Conservation (phyloP, 2,888 invertebrate species). For the Chrysolina oricalcia region DNA sequence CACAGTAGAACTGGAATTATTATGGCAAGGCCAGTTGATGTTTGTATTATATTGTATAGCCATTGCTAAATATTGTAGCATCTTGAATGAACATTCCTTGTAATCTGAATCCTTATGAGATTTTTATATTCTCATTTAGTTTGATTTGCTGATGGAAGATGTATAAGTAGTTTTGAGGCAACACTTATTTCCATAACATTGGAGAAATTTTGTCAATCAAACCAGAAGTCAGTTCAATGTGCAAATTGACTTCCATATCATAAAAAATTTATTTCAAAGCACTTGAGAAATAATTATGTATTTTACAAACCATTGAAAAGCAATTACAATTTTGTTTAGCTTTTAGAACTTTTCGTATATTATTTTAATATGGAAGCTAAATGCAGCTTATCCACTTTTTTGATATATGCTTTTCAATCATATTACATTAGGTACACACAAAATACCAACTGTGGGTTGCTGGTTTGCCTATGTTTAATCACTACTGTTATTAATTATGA, state of each 20-base stretch:
- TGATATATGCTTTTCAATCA: neutral
- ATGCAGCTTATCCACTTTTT: neutral
- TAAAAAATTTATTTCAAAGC: too few relatives aligned
- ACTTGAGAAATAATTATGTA: too few relatives aligned
- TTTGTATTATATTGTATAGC: slow-evolving; percentile 20
- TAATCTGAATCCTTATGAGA: neutral
- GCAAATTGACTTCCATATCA: too few relatives aligned
- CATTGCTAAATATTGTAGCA: slow-evolving; percentile 12
- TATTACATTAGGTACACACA: neutral
- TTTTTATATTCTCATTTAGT: too few relatives aligned
- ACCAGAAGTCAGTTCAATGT: too few relatives aligned
- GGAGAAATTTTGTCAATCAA: too few relatives aligned
- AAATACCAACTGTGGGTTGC: neutral
- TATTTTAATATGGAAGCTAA: neutral
- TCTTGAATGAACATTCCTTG: slow-evolving; percentile 12
- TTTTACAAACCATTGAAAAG: neutral
- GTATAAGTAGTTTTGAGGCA: too few relatives aligned
- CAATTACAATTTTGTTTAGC: neutral
- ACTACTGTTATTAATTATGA: neutral
- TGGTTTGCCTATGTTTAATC: slow-evolving; percentile 1
- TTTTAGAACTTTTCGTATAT: neutral
- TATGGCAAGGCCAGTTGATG: neutral
- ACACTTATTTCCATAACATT: too few relatives aligned
- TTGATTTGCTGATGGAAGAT: too few relatives aligned
- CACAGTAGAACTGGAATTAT: slow-evolving; percentile 74